Percentiles rank a stretch among this genome's conserved stretches.
Evolutionary conservation across 2,888 invertebrate species (phyloP).

Genomic region (Drymonia ruficornis): DNA sequence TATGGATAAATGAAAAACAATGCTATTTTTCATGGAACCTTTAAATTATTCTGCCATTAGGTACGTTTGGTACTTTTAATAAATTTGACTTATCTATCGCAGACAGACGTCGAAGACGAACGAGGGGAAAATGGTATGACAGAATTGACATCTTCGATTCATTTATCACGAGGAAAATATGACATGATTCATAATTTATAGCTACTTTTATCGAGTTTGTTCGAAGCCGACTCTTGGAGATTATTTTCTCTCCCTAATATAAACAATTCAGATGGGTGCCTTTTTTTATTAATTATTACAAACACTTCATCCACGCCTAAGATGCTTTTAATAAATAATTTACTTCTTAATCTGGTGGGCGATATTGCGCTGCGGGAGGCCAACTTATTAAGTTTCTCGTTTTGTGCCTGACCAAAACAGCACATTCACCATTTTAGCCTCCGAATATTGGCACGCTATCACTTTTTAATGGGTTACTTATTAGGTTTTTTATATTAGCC

Average conservation of each 20-base stretch:
- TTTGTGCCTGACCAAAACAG: conserved; percentile 45
- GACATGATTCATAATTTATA: conserved; percentile 45
- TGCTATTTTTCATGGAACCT: no score
- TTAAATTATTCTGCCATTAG: no score
- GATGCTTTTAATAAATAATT: conserved; percentile 45
- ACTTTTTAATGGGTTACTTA: conserved; percentile 1
- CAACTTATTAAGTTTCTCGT: conserved; percentile 52
- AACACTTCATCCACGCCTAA: conserved; percentile 15
- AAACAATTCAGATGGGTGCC: background rate
- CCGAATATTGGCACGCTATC: conserved; percentile 30
- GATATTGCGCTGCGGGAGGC: conserved; percentile 52
- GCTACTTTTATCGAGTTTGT: conserved; percentile 42
- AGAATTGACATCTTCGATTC: conserved; percentile 38
- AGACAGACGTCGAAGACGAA: conserved; percentile 23
- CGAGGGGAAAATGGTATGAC: conserved; percentile 35
- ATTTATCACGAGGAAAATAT: conserved; percentile 42
- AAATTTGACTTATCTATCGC: background rate
- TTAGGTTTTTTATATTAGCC: no score
- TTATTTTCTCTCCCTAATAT: conserved; percentile 6
- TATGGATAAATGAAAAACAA: no score
- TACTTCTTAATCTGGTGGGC: conserved; percentile 48
- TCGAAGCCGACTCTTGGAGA: conserved; percentile 19
- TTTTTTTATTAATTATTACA: background rate
- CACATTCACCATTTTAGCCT: conserved; percentile 38
- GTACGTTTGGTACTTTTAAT: background rate